Base-by-base conservation (phyloP, 2,113 vertebrate species). In the Trogon surrucura region DNA sequence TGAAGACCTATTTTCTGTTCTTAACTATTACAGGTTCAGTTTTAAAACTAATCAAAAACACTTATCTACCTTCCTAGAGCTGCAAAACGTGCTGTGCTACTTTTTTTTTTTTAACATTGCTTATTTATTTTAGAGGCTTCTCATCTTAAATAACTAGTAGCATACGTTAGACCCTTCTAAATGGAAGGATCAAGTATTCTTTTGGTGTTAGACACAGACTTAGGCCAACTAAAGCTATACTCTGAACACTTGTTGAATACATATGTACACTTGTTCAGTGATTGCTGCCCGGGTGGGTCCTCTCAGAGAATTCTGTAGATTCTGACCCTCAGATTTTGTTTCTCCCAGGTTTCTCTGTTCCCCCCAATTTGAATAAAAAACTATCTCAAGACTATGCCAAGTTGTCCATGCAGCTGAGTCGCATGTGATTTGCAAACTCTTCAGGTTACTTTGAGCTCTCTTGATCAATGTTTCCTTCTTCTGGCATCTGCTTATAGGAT, bases 201-300 rank as follows among this genome's bases (percentile, higher is more conserved):
- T 11, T 58, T 71, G 11, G 6, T 56, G 29, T 74, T 22, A 78
- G 22, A 17, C 20, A 32, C 9, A 74, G 60, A 47, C 7, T 14
- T 30, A 4, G 0, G 11, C 22, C 13, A 84, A 30, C 21, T 48
- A 72, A 27, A 80, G 34, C 21, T 44, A 1, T 3, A 0, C 25
- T 61, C 18, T 53, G 58, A 84, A 51, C 20, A 20, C 18, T 8
- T 41, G n/a, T 14, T 66, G 48, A 65, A 61, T 54, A 13, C 32
- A 50, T 41, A 41, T 1, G 16, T 6, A 18, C 29, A 2, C 22
- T 82, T 4, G 1, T 45, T 64, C 23, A 48, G 36, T 27, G 30
- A 8, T 6, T 89, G 57, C 57, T 85, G 54, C 58, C 34, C 41
- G 26, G 22, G 16, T 30, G 50, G 32, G 12, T 16, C 1, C 16